Percentiles rank a stretch among this genome's conserved stretches.
These are phyloP conservation scores for Paramisgurnus dabryanus DNA, from an alignment of 2,113 vertebrate species.

Conservation along the genomic window DNA sequence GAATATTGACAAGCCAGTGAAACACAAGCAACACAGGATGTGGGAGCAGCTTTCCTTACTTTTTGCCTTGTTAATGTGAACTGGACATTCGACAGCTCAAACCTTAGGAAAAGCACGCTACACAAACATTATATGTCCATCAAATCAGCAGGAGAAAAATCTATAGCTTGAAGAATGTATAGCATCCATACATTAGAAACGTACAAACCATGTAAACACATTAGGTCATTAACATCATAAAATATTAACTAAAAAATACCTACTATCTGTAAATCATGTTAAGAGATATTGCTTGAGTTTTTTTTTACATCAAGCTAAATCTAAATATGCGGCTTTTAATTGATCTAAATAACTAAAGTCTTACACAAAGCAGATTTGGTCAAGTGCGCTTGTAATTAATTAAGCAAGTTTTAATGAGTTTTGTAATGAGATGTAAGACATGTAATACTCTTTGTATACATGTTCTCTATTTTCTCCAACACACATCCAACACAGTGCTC, in stretches of 20 bases:
- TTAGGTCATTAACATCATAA: too few relatives aligned
- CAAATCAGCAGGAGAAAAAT: slow-evolving; percentile 17
- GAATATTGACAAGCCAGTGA: slow-evolving; percentile 56
- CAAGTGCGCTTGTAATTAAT: slow-evolving; percentile 59
- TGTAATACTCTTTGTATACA: slow-evolving; percentile 39
- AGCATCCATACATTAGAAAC: slow-evolving; percentile 21
- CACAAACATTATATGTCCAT: slow-evolving; percentile 32
- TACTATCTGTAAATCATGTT: background rate
- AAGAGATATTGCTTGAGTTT: background rate
- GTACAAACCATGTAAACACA: background rate
- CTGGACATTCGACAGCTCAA: slow-evolving; percentile 49
- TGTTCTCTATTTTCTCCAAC: slow-evolving; percentile 35
- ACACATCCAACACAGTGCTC: slow-evolving; percentile 53
- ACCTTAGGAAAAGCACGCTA: slow-evolving; percentile 37
- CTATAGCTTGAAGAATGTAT: slow-evolving; percentile 18
- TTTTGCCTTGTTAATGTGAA: slow-evolving; percentile 45
- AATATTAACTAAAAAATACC: too few relatives aligned
- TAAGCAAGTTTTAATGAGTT: slow-evolving; percentile 71
- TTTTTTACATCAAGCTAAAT: background rate
- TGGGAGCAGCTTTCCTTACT: slow-evolving; percentile 40
- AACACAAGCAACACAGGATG: slow-evolving; percentile 40
- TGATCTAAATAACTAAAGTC: slow-evolving; percentile 30
- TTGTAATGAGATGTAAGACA: slow-evolving; percentile 67
- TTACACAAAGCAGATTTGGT: slow-evolving; percentile 29
- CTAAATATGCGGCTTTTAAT: slow-evolving; percentile 13